These are phyloP conservation scores for Plectus sambesii DNA, from an alignment of 1,140 invertebrate genomes.

Conservation along the genomic window DNA sequence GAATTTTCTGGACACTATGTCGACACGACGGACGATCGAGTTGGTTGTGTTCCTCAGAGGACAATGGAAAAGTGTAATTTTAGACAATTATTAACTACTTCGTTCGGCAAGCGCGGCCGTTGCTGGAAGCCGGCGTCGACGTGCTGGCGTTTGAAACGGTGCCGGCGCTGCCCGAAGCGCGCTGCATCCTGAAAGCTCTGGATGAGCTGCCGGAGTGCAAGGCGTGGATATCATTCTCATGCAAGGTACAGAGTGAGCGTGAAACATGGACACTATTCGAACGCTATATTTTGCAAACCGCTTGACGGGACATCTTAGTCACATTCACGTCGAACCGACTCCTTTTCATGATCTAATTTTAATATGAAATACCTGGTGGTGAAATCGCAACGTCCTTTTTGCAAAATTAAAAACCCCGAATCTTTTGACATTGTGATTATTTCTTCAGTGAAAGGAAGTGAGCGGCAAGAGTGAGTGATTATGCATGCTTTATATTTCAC, in stretches of 20 bases:
- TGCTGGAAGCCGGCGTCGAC: slow-evolving; percentile 66
- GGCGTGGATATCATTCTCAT: slow-evolving; percentile 55
- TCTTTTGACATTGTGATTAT: too few species aligned
- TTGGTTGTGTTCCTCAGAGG: not conserved
- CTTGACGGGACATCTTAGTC: too few species aligned
- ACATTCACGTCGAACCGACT: too few species aligned
- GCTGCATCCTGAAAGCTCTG: slow-evolving; percentile 64
- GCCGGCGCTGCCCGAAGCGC: slow-evolving; percentile 67
- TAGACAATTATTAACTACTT: slow-evolving; percentile 12
- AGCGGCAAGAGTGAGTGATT: too few species aligned
- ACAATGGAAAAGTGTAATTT: slow-evolving; percentile 13
- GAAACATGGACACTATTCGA: slow-evolving; percentile 1
- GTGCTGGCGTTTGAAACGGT: slow-evolving; percentile 76
- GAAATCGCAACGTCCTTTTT: too few species aligned
- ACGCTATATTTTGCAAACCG: slow-evolving; percentile 6
- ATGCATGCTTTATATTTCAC: too few species aligned
- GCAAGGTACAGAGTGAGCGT: slow-evolving; percentile 20
- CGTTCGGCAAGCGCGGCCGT: slow-evolving; percentile 56
- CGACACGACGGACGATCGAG: slow-evolving; percentile 53
- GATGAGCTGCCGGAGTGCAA: slow-evolving; percentile 58
- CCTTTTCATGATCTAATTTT: too few species aligned
- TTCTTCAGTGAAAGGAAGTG: too few species aligned
- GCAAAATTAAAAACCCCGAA: too few species aligned
- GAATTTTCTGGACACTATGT: slow-evolving; percentile 76
- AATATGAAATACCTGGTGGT: too few species aligned